Evolutionary conservation across 2,113 vertebrate species (phyloP).

Genomic region (Megalops atlanticus): DNA sequence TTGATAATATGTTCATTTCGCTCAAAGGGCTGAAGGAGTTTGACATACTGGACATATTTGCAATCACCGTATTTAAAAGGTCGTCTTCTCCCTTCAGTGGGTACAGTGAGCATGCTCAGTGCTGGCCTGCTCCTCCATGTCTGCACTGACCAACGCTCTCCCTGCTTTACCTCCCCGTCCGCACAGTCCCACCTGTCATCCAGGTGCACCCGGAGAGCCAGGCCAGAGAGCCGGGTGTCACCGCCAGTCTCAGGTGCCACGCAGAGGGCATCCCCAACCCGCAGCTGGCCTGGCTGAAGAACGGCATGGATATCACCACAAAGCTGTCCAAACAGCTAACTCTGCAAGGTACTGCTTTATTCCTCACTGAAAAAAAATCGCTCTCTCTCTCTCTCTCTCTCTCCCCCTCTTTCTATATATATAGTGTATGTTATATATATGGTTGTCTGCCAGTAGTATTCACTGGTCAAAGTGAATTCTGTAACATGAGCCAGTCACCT

Average conservation of each 20-base stretch:
- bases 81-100: neutral
- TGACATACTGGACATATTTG: slow-evolving; percentile 33
- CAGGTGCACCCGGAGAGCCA: slow-evolving; percentile 94
- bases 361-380: too few relatives aligned
- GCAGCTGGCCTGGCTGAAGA: slow-evolving; percentile 93
- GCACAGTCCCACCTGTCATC: slow-evolving; percentile 90
- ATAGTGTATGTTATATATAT: neutral
- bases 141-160: neutral
- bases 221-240: slow-evolving; percentile 92
- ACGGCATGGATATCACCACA: slow-evolving; percentile 90
- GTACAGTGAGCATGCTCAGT: neutral
- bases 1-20: slow-evolving; percentile 45
- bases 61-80: slow-evolving; percentile 24
- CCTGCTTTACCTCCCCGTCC: slow-evolving; percentile 7
- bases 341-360: slow-evolving; percentile 82
- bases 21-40: slow-evolving; percentile 36
- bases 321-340: slow-evolving; percentile 96
- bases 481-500: neutral
- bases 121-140: neutral
- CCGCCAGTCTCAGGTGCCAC: slow-evolving; percentile 91
- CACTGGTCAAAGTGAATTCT: neutral
- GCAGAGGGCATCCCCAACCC: slow-evolving; percentile 92
- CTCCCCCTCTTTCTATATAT: neutral
- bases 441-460: neutral
- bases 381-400: neutral